phyloP scores from a whole-genome alignment of 1,140 invertebrate genomes.

The Maniola jurtina region DNA sequence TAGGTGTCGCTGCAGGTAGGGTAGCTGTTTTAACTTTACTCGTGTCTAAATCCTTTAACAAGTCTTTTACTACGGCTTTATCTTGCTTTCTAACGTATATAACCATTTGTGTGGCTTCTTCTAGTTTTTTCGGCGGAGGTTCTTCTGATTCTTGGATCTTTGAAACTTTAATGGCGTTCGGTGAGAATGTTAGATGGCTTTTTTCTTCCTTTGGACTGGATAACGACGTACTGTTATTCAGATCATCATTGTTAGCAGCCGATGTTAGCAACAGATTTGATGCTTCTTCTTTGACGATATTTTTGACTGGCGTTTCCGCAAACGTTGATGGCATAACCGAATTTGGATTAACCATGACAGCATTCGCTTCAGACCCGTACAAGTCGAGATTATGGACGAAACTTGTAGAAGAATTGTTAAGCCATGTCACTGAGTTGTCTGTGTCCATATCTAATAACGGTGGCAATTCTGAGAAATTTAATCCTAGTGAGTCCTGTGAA shows the following conservation, averaged over 20 bases:
- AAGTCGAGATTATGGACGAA: constrained; percentile 86
- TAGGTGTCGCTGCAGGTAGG: constrained; percentile 50
- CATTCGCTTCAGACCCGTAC: constrained; percentile 84
- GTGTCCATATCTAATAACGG: constrained; percentile 83
- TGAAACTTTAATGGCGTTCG: constrained; percentile 81
- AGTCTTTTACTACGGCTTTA: constrained; percentile 80
- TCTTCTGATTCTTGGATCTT: constrained; percentile 70
- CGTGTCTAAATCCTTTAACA: constrained; percentile 75
- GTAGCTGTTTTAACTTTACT: constrained; percentile 43
- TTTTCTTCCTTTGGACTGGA: constrained; percentile 79
- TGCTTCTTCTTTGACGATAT: constrained; percentile 71
- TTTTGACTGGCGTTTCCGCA: constrained; percentile 78
- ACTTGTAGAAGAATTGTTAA: constrained; percentile 80
- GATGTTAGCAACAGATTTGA: constrained; percentile 73
- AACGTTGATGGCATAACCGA: constrained; percentile 84
- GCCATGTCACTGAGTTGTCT: constrained; percentile 79
- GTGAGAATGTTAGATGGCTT: constrained; percentile 84
- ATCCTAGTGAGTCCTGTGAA: constrained; percentile 73
- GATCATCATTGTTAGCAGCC: constrained; percentile 56
- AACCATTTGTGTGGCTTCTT: constrained; percentile 75
- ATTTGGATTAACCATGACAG: constrained; percentile 89
- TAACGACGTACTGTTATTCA: constrained; percentile 61
- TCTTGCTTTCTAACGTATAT: constrained; percentile 74
- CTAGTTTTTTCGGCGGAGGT: constrained; percentile 62
- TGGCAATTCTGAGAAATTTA: constrained; percentile 83